These are phyloP conservation scores for Chauna torquata DNA, from an alignment of 2,113 vertebrate species.

Conservation along the genomic window DNA sequence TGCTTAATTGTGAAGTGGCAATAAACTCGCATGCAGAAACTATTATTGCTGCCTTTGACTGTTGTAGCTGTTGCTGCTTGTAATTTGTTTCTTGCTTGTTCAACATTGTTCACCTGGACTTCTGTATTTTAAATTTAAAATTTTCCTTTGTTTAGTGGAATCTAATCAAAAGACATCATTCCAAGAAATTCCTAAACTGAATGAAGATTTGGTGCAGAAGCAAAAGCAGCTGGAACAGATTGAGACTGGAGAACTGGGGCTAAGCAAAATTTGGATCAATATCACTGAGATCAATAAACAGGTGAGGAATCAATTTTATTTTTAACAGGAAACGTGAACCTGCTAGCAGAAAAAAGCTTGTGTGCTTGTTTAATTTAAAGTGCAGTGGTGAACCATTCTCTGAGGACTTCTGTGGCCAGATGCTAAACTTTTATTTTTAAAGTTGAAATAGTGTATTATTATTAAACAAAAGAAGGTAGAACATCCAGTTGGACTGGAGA, in stretches of 20 bases:
- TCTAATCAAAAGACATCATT: constrained; percentile 91
- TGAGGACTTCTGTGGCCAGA: neutral
- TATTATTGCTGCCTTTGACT: neutral
- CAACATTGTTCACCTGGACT: neutral
- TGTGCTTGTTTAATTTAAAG: neutral
- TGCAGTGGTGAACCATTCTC: neutral
- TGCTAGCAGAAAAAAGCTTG: neutral
- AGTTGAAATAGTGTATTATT: neutral
- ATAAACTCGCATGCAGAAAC: neutral
- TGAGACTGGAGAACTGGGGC: constrained; percentile 86
- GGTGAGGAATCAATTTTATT: constrained; percentile 71
- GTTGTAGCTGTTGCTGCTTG: neutral
- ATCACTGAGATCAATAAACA: constrained; percentile 94
- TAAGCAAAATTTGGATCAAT: constrained; percentile 92
- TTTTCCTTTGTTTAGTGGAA: constrained; percentile 84
- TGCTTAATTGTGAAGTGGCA: neutral
- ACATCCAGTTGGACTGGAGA: neutral
- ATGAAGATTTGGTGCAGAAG: constrained; percentile 89
- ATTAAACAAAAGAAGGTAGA: neutral
- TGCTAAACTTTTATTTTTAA: neutral
- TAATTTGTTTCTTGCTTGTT: neutral
- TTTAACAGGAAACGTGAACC: neutral
- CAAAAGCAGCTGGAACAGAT: constrained; percentile 87
- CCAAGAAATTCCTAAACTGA: constrained; percentile 91
- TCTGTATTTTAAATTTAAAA: neutral